Evolutionary conservation across 2,113 vertebrate genomes (phyloP).

Genomic region (Aegotheles bennettii): DNA sequence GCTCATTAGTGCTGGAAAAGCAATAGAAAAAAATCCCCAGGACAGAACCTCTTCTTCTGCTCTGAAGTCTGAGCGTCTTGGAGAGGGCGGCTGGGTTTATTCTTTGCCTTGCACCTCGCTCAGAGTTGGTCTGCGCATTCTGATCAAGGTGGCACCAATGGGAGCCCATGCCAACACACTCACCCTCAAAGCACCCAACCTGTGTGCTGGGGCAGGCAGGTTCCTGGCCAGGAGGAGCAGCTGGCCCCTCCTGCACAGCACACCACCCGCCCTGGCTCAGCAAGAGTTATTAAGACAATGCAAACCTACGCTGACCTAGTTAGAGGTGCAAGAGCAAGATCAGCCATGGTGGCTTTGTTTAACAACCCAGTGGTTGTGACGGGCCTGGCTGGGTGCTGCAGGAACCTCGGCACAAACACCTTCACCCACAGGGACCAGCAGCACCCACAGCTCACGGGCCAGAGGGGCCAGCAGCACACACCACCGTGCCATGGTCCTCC

Average conservation of each 20-base stretch:
- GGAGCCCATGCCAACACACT: background rate
- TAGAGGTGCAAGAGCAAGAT: conserved; percentile 53
- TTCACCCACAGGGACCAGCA: background rate
- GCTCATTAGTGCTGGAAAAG: conserved; percentile 47
- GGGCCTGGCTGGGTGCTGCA: background rate
- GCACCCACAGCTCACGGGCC: accelerated
- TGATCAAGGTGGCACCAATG: too few species aligned
- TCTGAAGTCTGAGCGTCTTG: conserved; percentile 21
- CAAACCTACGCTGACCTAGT: conserved; percentile 59
- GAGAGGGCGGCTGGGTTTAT: background rate
- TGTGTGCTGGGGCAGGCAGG: too few species aligned
- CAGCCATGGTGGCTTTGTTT: background rate
- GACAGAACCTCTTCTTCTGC: conserved; percentile 33
- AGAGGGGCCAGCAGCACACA: accelerated
- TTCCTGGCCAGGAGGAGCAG: too few species aligned
- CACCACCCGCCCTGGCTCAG: background rate
- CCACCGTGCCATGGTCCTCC: background rate
- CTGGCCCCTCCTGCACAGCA: background rate
- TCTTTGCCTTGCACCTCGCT: background rate
- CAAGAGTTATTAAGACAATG: conserved; percentile 67
- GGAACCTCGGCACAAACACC: background rate
- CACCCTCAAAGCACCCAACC: too few species aligned
- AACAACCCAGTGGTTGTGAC: background rate
- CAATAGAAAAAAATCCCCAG: conserved; percentile 38
- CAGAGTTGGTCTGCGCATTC: accelerated